Evolutionary conservation across 2,797 vertebrate species (phyloP).

Genomic region (Catostomus latipinnis): DNA sequence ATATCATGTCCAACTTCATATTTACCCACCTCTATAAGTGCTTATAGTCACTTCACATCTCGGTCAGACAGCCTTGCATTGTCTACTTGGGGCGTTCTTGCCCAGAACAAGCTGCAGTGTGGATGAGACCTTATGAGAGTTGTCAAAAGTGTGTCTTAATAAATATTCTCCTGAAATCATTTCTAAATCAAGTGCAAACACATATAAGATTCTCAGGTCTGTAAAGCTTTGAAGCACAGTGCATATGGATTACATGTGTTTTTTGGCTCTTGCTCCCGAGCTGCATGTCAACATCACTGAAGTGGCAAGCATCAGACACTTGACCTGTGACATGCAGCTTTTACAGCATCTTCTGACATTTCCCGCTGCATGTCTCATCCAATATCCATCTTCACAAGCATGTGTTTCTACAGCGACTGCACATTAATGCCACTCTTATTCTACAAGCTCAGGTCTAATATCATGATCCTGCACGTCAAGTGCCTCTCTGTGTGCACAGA

Average conservation of each 20-base stretch:
- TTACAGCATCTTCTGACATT: neutral
- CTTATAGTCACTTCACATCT: neutral
- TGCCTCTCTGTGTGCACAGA: neutral
- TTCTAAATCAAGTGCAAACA: neutral
- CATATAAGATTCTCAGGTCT: neutral
- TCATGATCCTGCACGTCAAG: neutral
- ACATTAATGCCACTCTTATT: constrained; percentile 22
- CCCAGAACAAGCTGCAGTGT: neutral
- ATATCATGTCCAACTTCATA: no score
- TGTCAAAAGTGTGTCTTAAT: neutral
- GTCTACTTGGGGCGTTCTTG: neutral
- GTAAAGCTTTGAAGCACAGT: neutral
- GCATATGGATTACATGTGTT: neutral
- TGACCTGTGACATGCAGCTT: constrained; percentile 11
- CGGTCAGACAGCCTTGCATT: neutral
- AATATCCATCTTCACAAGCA: neutral
- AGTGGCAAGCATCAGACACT: constrained; percentile 8
- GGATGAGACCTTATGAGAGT: neutral
- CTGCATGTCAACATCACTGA: neutral
- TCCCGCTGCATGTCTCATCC: neutral
- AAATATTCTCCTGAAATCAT: neutral
- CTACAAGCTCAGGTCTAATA: neutral
- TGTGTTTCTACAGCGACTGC: neutral
- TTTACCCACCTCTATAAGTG: no score
- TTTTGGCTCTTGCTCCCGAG: neutral